A percentile compares a stretch with the other conserved stretches of the same genome.
Conservation (phyloP, 2,797 vertebrate genomes). For the Carcharodon carcharias region DNA sequence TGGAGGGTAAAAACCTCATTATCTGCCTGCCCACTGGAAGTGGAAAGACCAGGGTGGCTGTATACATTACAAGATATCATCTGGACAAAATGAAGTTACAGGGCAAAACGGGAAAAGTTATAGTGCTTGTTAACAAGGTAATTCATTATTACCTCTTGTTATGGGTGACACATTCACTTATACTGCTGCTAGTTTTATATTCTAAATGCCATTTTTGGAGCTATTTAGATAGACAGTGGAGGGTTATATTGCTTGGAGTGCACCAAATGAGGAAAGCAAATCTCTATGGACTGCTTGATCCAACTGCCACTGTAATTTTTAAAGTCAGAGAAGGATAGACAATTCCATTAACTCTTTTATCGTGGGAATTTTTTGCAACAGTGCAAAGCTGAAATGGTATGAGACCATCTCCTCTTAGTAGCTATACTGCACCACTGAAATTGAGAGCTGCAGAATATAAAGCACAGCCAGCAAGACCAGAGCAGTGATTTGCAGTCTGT, state of each 20-base stretch:
- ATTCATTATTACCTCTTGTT: not conserved
- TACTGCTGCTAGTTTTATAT: not conserved
- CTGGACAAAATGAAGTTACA: constrained; percentile 66
- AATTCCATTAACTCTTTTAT: not conserved
- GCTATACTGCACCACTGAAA: not conserved
- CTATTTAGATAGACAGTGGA: not conserved
- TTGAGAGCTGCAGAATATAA: not conserved
- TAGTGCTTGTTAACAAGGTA: constrained; percentile 95
- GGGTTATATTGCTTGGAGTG: not conserved
- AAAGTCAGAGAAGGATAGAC: not conserved
- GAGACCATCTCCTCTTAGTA: not conserved
- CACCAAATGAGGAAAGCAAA: not conserved
- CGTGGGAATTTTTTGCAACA: not conserved
- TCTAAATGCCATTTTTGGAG: not conserved
- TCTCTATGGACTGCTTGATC: not conserved
- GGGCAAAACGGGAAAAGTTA: constrained; percentile 68
- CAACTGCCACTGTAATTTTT: not conserved
- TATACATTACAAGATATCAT: constrained; percentile 85
- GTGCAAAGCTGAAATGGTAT: not conserved
- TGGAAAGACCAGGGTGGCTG: constrained; percentile 91
- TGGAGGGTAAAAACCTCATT: constrained; percentile 86
- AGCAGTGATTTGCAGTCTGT: not conserved
- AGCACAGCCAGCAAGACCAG: not conserved
- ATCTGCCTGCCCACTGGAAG: constrained; percentile 93
- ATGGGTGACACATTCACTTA: not conserved